Conservation (phyloP, 1,140 invertebrate genomes). For the Bathynomus jamesi region DNA sequence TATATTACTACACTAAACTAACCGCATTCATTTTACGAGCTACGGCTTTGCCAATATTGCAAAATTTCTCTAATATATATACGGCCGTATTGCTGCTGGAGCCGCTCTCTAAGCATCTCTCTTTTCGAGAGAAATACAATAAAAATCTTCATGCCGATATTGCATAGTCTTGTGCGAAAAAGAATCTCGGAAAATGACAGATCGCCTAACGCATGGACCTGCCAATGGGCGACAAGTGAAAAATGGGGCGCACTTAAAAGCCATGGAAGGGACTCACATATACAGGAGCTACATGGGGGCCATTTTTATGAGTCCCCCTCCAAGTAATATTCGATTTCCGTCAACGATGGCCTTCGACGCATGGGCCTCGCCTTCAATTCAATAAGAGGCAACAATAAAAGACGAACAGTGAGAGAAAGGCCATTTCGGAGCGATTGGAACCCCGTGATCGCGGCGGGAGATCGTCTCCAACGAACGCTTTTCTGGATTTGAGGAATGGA, state of each 20-base stretch:
- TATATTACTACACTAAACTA: neutral
- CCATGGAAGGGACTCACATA: neutral
- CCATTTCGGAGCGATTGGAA: constrained; percentile 18
- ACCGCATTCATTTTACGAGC: neutral
- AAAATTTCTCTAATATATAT: neutral
- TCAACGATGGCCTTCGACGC: constrained; percentile 13
- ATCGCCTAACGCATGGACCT: neutral
- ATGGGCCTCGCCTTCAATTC: constrained; percentile 20
- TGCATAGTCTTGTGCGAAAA: constrained; percentile 1
- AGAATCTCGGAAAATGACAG: neutral
- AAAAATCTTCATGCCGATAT: constrained; percentile 1
- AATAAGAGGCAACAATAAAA: constrained; percentile 24
- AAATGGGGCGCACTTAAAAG: constrained; percentile 5
- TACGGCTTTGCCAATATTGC: neutral
- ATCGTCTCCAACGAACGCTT: constrained; percentile 10
- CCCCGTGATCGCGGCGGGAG: constrained; percentile 15
- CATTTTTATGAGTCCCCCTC: constrained; percentile 7
- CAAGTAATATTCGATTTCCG: constrained; percentile 23
- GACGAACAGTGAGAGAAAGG: constrained; percentile 19
- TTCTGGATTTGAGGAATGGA: neutral
- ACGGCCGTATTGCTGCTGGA: neutral
- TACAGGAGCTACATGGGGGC: neutral
- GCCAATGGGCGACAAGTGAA: neutral
- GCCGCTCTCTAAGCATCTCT: neutral
- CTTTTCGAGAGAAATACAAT: neutral